Base-by-base conservation (phyloP, 2,113 vertebrate species). In the Himantopus leucocephalus region DNA sequence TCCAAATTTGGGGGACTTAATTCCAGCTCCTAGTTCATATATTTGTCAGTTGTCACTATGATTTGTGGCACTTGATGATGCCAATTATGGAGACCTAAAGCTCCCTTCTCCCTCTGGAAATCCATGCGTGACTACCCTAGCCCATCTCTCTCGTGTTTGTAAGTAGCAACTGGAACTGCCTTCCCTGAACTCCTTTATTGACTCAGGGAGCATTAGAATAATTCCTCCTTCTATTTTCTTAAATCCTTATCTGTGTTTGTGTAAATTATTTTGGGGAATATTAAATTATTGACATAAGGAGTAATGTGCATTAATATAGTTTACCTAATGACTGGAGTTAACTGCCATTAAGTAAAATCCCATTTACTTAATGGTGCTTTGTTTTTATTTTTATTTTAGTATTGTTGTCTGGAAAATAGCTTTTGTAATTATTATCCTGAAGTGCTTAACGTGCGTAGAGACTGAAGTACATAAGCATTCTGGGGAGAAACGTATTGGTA, bases 281-380 rank as follows among this genome's bases (percentile, higher is more conserved):
- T 95, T 96, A 94, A 96, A 93, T 96, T 97, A 97, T 93, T 96
- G 94, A 96, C 90, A 53, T 88, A 92, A 62, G 81, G 78, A 96
- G 53, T 90, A 73, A 95, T 62, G 77, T 90, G 48, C 62, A 92
- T 91, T 97, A 96, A 87, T 82, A 82, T 56, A 48, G 84, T 94
- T 96, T 95, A 96, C 81, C 71, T 97, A 96, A 97, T 96, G 90
- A 90, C 62, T 95, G 50, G 53, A 95, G 62, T 79, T 90, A 96
- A 88, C 84, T 76, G 71, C 82, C 87, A 95, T 95, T 95, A 96
- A 45, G 62, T 90, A 96, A 95, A 96, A 97, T n/a, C 48, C 78
- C 87, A 97, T 96, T 96, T 96, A 88, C 77, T 91, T 97, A 96
- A 97, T 96, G 90, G 53, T 83, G 58, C 62, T 88, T 96, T 96